phyloP scores from a whole-genome alignment of 2,888 invertebrate species.

The Ennomos quercinarius region DNA sequence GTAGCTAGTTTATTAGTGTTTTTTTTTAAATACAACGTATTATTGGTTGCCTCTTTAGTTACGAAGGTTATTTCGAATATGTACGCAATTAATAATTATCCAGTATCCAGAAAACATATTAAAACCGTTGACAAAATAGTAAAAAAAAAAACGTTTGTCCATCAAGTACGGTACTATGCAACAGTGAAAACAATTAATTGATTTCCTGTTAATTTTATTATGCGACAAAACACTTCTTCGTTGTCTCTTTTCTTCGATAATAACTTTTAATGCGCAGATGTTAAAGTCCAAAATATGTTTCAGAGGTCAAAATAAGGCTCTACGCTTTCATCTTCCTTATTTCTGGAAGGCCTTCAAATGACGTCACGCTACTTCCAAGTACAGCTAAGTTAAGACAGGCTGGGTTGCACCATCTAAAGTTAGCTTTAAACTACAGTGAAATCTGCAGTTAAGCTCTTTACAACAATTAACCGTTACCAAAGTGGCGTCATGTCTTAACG shows the following conservation, averaged over 20 bases:
- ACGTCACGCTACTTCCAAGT: conserved; percentile 21
- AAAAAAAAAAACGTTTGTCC: no score
- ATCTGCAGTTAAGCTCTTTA: no score
- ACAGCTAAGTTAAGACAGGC: conserved; percentile 7
- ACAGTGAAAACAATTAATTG: background rate
- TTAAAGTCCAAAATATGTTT: conserved; percentile 21
- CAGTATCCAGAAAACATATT: conserved; percentile 16
- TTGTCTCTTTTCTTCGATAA: conserved; percentile 8
- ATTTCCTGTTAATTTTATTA: conserved; percentile 6
- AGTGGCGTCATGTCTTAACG: no score
- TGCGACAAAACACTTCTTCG: conserved; percentile 8
- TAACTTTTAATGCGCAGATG: conserved; percentile 6
- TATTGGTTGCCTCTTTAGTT: no score
- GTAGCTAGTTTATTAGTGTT: no score
- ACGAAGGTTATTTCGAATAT: no score
- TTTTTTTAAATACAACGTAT: no score
- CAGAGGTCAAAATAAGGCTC: conserved; percentile 21
- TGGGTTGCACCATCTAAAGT: no score
- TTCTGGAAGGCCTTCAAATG: conserved; percentile 29
- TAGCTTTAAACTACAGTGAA: no score
- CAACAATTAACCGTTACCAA: no score
- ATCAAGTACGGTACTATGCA: no score
- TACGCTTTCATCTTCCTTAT: conserved; percentile 33
- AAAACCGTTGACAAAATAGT: background rate
- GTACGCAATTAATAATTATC: no score